phyloP scores from a whole-genome alignment of 2,888 invertebrate genomes.

The Tridacna crocea region DNA sequence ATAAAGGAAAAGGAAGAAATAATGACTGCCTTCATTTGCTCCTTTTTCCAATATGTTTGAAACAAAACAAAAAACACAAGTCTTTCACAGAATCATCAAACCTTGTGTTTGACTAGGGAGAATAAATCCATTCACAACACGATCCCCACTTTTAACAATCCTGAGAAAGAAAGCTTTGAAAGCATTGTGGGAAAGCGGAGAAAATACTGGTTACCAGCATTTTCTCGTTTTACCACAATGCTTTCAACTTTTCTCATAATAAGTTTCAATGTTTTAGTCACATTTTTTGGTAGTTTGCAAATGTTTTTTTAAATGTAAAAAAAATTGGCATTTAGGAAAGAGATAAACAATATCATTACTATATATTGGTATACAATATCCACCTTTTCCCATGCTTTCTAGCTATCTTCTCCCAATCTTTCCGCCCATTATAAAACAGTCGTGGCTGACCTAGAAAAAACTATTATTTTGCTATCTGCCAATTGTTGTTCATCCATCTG shows the following conservation, averaged over 20 bases:
- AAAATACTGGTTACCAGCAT: neutral
- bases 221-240: neutral
- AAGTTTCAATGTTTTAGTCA: too few relatives aligned
- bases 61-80: too few relatives aligned
- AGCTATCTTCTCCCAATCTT: neutral
- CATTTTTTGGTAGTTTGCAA: too few relatives aligned
- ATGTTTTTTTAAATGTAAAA: too few relatives aligned
- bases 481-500: conserved; percentile 9
- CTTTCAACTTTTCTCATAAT: neutral
- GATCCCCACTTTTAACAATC: too few relatives aligned
- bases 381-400: conserved; percentile 11
- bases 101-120: too few relatives aligned
- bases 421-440: conserved; percentile 16
- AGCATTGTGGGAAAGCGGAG: neutral
- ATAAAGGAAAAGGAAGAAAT: too few relatives aligned
- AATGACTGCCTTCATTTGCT: too few relatives aligned
- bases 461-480: conserved; percentile 20
- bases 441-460: conserved; percentile 24
- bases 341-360: neutral
- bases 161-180: neutral
- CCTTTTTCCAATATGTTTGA: too few relatives aligned
- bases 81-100: too few relatives aligned
- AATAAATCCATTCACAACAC: too few relatives aligned
- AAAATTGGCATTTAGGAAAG: neutral
- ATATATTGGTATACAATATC: neutral